Percentiles rank a stretch among this genome's conserved stretches.
phyloP scores from a whole-genome alignment of 1,140 invertebrate species.

The Dreissena rostriformis region DNA sequence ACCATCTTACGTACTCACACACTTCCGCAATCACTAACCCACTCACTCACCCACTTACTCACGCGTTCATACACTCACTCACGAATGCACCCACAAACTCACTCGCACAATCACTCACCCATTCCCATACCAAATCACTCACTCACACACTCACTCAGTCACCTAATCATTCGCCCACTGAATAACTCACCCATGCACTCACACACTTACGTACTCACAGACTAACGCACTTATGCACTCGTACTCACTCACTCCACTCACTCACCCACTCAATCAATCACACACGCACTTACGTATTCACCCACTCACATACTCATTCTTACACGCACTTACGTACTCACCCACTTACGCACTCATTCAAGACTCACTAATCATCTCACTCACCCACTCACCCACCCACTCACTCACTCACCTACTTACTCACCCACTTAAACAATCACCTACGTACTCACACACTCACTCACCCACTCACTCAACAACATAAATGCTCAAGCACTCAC shows the following conservation, averaged over 20 bases:
- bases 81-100: no score
- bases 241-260: constrained; percentile 4
- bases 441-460: neutral
- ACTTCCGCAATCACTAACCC: no score
- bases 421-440: neutral
- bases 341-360: neutral
- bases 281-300: neutral
- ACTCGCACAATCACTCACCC: no score
- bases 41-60: no score
- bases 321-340: neutral
- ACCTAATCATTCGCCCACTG: neutral
- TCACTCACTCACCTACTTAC: neutral
- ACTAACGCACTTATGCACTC: neutral
- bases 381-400: neutral
- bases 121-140: neutral
- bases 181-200: neutral
- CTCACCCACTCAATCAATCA: neutral
- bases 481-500: no score
- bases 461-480: no score
- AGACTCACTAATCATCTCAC: neutral
- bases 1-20: no score
- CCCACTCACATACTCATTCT: neutral
- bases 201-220: neutral
- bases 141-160: neutral
- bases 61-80: no score